These are phyloP conservation scores for Neotragus moschatus DNA, from an alignment of 2,113 vertebrate species.

Conservation along the genomic window DNA sequence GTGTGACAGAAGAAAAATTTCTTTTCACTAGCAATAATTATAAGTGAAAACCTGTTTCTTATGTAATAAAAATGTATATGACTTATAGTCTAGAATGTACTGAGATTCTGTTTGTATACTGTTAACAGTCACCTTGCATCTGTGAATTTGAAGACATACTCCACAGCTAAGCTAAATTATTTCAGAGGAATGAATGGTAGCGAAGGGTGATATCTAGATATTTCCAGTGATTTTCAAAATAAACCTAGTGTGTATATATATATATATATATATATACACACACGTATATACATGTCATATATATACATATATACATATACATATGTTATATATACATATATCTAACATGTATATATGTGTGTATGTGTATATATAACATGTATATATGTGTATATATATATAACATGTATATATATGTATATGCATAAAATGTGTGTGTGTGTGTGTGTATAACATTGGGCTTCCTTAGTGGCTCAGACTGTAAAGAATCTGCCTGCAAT, in stretches of 20 bases:
- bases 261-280: neutral
- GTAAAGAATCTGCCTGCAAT: neutral
- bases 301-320: no score
- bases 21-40: neutral
- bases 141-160: neutral
- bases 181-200: neutral
- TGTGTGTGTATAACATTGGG: no score
- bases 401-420: no score
- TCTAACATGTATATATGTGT: no score
- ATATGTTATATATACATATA: no score
- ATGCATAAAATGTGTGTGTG: no score
- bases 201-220: neutral
- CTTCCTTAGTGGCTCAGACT: neutral
- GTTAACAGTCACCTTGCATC: neutral
- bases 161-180: neutral
- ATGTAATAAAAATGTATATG: neutral
- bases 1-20: neutral
- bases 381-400: no score
- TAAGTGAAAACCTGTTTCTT: constrained; percentile 6
- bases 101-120: neutral
- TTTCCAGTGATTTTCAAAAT: neutral
- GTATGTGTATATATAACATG: no score
- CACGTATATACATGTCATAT: no score
- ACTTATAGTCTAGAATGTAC: neutral
- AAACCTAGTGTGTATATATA: neutral